phyloP scores from a whole-genome alignment of 2,888 invertebrate genomes.

The Baronia brevicornis region DNA sequence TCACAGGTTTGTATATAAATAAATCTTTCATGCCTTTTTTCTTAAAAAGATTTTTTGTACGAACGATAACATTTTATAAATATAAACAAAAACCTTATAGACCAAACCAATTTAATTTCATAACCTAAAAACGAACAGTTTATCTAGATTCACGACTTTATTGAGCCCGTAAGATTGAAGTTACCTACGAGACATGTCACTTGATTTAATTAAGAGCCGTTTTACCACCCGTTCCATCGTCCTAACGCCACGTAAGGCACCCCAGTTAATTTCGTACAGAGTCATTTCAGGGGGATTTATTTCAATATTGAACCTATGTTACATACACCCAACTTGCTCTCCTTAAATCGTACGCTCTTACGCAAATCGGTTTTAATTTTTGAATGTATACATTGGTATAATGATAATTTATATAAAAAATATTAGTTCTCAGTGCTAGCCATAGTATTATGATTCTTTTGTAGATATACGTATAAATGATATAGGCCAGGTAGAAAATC shows the following conservation, averaged over 20 bases:
- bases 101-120: too few species aligned
- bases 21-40: too few species aligned
- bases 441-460: too few species aligned
- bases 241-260: conserved; percentile 54
- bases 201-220: conserved; percentile 74
- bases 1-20: too few species aligned
- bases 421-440: too few species aligned
- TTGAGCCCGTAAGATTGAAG: conserved; percentile 73
- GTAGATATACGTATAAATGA: conserved; percentile 26
- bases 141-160: conserved; percentile 57
- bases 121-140: conserved; percentile 44
- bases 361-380: conserved; percentile 21
- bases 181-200: conserved; percentile 69
- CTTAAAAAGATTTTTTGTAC: too few species aligned
- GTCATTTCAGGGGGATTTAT: conserved; percentile 66
- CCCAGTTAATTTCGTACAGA: conserved; percentile 63
- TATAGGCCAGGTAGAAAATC: conserved; percentile 36
- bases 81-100: too few species aligned
- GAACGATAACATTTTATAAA: too few species aligned
- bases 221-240: conserved; percentile 66
- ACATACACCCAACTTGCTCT: conserved; percentile 8
- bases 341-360: conserved; percentile 21
- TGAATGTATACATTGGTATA: too few species aligned
- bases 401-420: too few species aligned
- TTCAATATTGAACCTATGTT: conserved; percentile 50